These are phyloP conservation scores for Linepithema humile DNA, from an alignment of 1,140 invertebrate genomes.

Conservation along the genomic window DNA sequence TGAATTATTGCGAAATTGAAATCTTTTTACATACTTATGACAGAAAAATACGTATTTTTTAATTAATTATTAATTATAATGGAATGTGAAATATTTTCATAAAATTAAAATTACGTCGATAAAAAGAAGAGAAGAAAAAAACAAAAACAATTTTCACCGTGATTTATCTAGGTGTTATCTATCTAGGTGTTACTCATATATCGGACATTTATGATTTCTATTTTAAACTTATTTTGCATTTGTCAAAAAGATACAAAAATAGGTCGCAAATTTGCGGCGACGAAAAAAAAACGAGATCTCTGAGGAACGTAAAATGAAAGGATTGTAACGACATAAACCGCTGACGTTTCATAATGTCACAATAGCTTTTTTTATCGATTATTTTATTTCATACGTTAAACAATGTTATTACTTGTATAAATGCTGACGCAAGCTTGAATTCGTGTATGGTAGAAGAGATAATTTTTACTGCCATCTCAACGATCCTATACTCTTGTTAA, in stretches of 20 bases:
- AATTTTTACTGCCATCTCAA: constrained; percentile 47
- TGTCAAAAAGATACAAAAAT: not conserved
- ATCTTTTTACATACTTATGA: not conserved
- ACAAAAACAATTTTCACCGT: not conserved
- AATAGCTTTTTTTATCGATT: constrained; percentile 72
- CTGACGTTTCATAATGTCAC: constrained; percentile 74
- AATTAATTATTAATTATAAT: not conserved
- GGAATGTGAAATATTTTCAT: not conserved
- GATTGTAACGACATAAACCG: constrained; percentile 73
- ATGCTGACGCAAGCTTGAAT: constrained; percentile 62
- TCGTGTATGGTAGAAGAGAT: constrained; percentile 23
- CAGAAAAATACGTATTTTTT: not conserved
- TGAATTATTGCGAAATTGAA: not conserved
- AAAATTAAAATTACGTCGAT: not conserved
- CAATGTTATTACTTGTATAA: constrained; percentile 69
- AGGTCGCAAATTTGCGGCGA: constrained; percentile 4
- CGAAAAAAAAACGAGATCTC: constrained; percentile 59
- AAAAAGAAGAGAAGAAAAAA: not conserved
- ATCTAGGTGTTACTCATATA: not conserved
- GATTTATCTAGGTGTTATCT: not conserved
- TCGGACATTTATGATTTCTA: not conserved
- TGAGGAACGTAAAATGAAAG: constrained; percentile 70
- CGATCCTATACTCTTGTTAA: not conserved
- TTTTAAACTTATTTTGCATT: not conserved
- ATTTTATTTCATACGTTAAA: constrained; percentile 58